Percentiles rank a stretch among this genome's conserved stretches.
phyloP scores from a whole-genome alignment of 2,797 vertebrate genomes.

The Halcyon badia region DNA sequence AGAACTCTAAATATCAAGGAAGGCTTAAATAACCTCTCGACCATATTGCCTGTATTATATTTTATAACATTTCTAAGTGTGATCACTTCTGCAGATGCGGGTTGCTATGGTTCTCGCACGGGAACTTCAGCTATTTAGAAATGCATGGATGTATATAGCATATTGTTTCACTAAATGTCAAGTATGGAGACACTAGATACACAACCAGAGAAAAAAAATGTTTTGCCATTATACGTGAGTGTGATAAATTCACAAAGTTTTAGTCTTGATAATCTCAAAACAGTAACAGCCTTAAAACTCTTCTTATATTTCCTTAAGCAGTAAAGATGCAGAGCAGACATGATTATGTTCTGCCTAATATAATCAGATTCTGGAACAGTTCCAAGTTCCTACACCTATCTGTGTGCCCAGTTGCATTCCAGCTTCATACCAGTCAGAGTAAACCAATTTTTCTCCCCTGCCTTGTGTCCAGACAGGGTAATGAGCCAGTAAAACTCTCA shows the following conservation, averaged over 20 bases:
- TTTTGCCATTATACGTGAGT: neutral
- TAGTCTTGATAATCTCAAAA: conserved; percentile 5
- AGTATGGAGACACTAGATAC: neutral
- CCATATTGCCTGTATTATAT: neutral
- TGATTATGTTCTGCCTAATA: neutral
- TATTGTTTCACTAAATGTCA: neutral
- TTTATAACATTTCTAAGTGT: conserved; percentile 50
- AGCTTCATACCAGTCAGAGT: neutral
- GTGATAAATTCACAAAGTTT: neutral
- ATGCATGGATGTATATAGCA: neutral
- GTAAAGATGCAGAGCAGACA: neutral
- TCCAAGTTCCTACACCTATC: neutral
- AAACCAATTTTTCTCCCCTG: neutral
- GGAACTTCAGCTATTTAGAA: neutral
- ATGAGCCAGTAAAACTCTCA: neutral
- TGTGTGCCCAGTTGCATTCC: neutral
- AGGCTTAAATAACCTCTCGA: conserved; percentile 26
- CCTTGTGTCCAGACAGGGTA: neutral
- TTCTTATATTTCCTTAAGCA: neutral
- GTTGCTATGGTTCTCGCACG: neutral
- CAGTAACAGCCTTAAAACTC: neutral
- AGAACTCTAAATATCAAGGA: neutral
- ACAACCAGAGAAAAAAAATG: neutral
- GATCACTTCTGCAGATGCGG: conserved; percentile 54
- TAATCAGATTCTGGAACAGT: neutral